Evolutionary conservation across 1,140 invertebrate genomes (phyloP), one percentile per base, ranked within the genome.

Genomic region (Sycophaga agraensis): DNA sequence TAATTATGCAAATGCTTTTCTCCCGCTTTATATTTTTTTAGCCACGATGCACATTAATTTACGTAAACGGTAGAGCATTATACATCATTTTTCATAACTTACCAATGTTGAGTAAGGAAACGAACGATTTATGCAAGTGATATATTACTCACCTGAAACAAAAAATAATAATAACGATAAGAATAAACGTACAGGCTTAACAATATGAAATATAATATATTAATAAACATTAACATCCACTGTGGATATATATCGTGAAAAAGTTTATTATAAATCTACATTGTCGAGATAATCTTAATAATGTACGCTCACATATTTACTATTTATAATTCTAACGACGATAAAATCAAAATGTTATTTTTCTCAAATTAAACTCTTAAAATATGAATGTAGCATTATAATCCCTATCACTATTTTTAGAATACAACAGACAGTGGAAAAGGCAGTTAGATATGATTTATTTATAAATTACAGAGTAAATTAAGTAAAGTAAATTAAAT

Each of bases 91-190:
- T 14, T 56, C 14, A 45, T 16, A 11, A 46, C 54, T 56, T 56
- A 56, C 54, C 42, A 14, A 31, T 28, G 22, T 4, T 5, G 40
- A 31, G 9, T 8, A 14, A 24, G 49, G 22, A 8, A 51, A n/a
- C 1, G 11, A 34, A n/a, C 8, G 8, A 42, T 31, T 16, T n/a
- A 9, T 19, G 16, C 7, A 9, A 24, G 40, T 40, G 22, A 35
- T 51, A 14, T 0, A 31, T 45, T 60, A 54, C 58, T 60, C 58
- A 60, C 58, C 58, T 60, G 50, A 45, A 60, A 59, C 58, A 59
- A 26, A 54, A 37, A 54, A 37, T n/a, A 40, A 53, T n/a, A 16
- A 26, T n/a, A n/a, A 14, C 12, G 22, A 14, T 42, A 42, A 42
- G 40, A 21, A 1, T 40, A 40, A 4, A 4, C 2, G 16, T 16